These are phyloP conservation scores for Crematogaster levior DNA, from an alignment of 2,888 invertebrate species.

Conservation along the genomic window DNA sequence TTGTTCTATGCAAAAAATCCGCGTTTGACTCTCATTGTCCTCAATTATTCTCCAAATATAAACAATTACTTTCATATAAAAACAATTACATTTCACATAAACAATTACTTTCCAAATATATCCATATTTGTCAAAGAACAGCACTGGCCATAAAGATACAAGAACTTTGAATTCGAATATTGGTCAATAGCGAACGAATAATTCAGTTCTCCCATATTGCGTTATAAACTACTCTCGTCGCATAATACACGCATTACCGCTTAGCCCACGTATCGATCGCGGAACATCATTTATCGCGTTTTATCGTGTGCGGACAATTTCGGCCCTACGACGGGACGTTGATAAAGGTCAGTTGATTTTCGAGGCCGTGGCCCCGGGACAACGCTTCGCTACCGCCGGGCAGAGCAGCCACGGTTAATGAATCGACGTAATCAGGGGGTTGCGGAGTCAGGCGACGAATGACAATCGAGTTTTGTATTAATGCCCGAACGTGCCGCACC, in stretches of 20 bases:
- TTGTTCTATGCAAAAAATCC: no score
- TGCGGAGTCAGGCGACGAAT: slow-evolving; percentile 73
- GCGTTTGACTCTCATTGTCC: no score
- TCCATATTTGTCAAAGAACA: background rate
- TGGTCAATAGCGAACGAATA: background rate
- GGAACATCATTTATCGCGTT: slow-evolving; percentile 12
- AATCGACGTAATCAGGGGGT: slow-evolving; percentile 74
- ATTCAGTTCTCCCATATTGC: background rate
- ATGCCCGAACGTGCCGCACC: slow-evolving; percentile 72
- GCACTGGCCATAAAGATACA: no score
- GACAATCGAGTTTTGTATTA: slow-evolving; percentile 81
- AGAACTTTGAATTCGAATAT: background rate
- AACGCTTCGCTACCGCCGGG: slow-evolving; percentile 58
- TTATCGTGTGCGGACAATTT: slow-evolving; percentile 41
- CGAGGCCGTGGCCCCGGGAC: slow-evolving; percentile 47
- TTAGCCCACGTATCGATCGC: slow-evolving; percentile 20
- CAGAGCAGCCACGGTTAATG: slow-evolving; percentile 67
- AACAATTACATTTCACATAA: no score
- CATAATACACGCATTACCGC: slow-evolving; percentile 2
- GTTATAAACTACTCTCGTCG: background rate
- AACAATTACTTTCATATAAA: no score
- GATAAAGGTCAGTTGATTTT: slow-evolving; percentile 56
- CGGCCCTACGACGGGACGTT: slow-evolving; percentile 21
- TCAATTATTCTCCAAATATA: no score
- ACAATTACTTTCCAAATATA: slow-evolving; percentile 1